Base-by-base conservation (phyloP, 2,113 vertebrate species). In the Elachura formosa region DNA sequence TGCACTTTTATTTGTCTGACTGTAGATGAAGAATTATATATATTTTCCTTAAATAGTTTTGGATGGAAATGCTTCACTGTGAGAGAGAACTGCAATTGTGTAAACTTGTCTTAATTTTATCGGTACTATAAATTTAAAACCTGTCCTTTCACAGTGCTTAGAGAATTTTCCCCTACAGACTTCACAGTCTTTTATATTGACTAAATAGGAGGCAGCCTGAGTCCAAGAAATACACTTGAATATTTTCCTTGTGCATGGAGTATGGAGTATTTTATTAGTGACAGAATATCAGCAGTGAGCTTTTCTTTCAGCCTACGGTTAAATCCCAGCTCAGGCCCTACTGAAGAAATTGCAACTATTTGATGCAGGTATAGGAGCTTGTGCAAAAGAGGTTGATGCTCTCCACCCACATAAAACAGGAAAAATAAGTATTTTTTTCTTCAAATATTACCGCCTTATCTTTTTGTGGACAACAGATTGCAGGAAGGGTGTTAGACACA, bases 21-120 rank as follows among this genome's bases (percentile, higher is more conserved):
- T 89, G 45, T 91, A 91, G 67, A 77, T 69, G 81, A 87, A 79
- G 43, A 69, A 80, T 71, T 79, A 41, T 41, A 68, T 84, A 20
- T 79, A 48, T 93, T 83, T 91, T 94, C 58, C 48, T 87, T 90
- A 94, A 94, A 89, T 71, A 87, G 63, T 83, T 90, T 56, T 85
- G 49, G 40, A 54, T 55, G 49, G 83, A 76, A 77, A 79, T 4
- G 2, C 34, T 73, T 91, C 41, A 55, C 13, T 85, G 51, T 45
- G 78, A 85, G 49, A 63, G 43, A 66, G 46, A 95, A 40, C n/a
- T 85, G 28, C 59, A 36, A 4, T 73, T 59, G 15, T 79, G 28
- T 85, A 82, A 84, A 76, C 34, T 89, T 89, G 33, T 71, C 55
- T 61, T 79, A 28, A 26, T 24, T 69, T 93, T 87, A 91, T 69